phyloP scores from a whole-genome alignment of 1,140 invertebrate species.

The Ips typographus region DNA sequence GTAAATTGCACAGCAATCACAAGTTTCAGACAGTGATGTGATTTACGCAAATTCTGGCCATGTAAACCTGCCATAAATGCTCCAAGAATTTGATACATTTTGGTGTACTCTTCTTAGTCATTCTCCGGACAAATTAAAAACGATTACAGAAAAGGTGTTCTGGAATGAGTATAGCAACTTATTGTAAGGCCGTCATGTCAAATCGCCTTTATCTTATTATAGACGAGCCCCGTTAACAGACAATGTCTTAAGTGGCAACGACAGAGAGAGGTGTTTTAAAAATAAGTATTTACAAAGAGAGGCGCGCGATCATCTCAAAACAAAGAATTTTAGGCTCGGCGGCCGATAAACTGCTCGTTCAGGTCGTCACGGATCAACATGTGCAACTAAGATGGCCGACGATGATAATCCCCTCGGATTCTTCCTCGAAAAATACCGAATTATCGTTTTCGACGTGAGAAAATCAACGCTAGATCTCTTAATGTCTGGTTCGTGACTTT shows the following conservation, averaged over 20 bases:
- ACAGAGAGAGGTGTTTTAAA: background rate
- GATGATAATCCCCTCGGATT: conserved; percentile 6
- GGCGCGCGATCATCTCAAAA: conserved; percentile 8
- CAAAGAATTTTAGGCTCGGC: conserved; percentile 22
- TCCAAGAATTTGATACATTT: too few relatives aligned
- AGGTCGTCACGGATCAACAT: conserved; percentile 27
- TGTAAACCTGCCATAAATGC: too few relatives aligned
- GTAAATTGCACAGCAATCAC: too few relatives aligned
- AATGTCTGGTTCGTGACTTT: too few relatives aligned
- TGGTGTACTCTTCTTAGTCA: too few relatives aligned
- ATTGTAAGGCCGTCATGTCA: too few relatives aligned
- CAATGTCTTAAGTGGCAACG: too few relatives aligned
- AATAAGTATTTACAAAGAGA: conserved; percentile 20
- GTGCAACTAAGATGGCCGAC: conserved; percentile 19
- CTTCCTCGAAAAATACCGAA: background rate
- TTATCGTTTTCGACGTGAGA: conserved; percentile 1
- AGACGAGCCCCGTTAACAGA: background rate
- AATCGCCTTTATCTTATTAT: background rate
- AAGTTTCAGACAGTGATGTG: too few relatives aligned
- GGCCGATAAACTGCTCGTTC: conserved; percentile 6
- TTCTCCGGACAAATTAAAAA: too few relatives aligned
- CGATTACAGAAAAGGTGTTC: too few relatives aligned
- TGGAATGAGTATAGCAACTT: too few relatives aligned
- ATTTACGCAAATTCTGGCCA: too few relatives aligned
- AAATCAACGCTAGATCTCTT: background rate